Percentiles rank a stretch among this genome's conserved stretches.
These are phyloP conservation scores for Eurypyga helias DNA, from an alignment of 2,113 vertebrate genomes.

Conservation along the genomic window DNA sequence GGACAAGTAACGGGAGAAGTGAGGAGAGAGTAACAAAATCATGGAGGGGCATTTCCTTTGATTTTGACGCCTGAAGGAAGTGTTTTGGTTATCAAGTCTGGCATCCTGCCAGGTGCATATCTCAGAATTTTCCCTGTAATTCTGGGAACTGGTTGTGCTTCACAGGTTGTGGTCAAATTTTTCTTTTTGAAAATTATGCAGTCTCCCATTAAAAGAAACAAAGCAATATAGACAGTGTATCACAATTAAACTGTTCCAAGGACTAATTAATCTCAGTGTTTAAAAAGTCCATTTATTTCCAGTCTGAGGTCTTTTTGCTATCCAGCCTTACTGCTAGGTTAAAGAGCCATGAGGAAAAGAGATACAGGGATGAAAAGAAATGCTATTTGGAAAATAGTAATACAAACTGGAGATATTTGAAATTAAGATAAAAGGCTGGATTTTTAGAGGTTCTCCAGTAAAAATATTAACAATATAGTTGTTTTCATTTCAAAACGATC, in stretches of 20 bases:
- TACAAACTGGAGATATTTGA: not conserved
- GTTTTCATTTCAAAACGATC: not conserved
- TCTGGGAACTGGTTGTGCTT: not conserved
- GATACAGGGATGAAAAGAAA: not conserved
- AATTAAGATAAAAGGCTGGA: not conserved
- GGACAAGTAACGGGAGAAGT: not conserved
- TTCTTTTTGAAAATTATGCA: not conserved
- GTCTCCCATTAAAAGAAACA: conserved; percentile 21
- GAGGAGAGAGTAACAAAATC: not conserved
- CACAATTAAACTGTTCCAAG: conserved; percentile 24
- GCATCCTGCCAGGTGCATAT: not conserved
- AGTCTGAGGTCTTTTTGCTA: not conserved
- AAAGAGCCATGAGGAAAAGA: not conserved
- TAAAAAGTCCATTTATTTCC: not conserved
- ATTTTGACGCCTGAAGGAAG: not conserved
- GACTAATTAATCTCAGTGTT: not conserved
- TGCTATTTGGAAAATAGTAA: not conserved
- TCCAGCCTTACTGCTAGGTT: not conserved
- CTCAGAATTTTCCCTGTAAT: not conserved
- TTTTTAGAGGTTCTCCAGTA: not conserved
- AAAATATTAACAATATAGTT: not conserved
- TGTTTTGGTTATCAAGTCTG: not conserved
- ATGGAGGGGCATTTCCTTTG: not conserved
- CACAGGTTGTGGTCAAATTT: not conserved
- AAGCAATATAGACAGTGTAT: not conserved